Evolutionary conservation across 2,113 vertebrate species (phyloP).

Genomic region (Aplodontia rufa): DNA sequence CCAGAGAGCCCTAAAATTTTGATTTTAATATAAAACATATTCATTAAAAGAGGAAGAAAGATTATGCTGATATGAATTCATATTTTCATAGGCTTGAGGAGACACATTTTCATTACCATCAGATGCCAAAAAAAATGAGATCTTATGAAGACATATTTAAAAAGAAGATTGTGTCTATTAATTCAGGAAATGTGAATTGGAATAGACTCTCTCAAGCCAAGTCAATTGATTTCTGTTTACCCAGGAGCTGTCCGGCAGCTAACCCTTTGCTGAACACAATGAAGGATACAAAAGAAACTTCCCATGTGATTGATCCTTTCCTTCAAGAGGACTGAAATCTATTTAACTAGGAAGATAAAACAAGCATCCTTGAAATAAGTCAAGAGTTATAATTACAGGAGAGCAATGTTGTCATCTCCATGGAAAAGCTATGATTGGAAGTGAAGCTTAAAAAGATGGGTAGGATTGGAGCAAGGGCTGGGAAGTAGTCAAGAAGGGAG

Average conservation of each 20-base stretch:
- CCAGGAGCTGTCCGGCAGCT: background rate
- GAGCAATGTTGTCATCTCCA: background rate
- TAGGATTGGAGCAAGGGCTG: background rate
- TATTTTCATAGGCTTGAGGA: conserved; percentile 21
- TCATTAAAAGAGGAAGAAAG: conserved; percentile 40
- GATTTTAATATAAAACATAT: background rate
- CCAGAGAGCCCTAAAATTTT: conserved; percentile 25
- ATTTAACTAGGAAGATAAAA: background rate
- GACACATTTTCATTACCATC: conserved; percentile 45
- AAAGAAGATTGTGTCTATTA: background rate
- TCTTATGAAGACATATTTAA: background rate
- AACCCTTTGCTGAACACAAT: background rate
- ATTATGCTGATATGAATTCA: background rate
- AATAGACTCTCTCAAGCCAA: background rate
- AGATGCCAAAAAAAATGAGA: background rate
- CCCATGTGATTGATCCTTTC: background rate
- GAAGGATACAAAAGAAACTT: background rate
- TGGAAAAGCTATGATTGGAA: background rate
- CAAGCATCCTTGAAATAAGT: background rate
- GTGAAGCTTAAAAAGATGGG: background rate
- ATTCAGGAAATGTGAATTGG: background rate
- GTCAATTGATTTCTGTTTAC: background rate
- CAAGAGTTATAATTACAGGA: background rate
- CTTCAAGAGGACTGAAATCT: background rate
- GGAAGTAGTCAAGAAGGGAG: background rate